Conservation (phyloP, 2,113 vertebrate genomes). For the Ptychochromis oligacanthus region DNA sequence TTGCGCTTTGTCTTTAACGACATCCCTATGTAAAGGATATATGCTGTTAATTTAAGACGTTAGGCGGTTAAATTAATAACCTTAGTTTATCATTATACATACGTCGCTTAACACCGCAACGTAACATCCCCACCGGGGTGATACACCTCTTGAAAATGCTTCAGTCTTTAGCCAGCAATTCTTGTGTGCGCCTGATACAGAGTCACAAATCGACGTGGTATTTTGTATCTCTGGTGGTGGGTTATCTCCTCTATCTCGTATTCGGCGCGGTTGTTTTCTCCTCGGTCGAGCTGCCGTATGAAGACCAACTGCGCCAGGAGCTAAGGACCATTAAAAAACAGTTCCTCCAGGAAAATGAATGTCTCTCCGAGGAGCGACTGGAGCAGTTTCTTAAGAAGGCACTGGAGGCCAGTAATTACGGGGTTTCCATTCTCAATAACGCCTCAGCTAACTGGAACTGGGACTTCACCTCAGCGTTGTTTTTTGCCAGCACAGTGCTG, state of each 20-base stretch:
- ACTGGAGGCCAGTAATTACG: constrained; percentile 93
- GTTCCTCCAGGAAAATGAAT: constrained; percentile 89
- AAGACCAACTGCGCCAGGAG: constrained; percentile 90
- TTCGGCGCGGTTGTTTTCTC: constrained; percentile 97
- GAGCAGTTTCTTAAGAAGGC: constrained; percentile 88
- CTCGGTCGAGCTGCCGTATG: constrained; percentile 94
- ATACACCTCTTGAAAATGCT: constrained; percentile 83
- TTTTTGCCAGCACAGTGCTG: constrained; percentile 95
- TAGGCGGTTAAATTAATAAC: not conserved
- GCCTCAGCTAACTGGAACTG: constrained; percentile 93
- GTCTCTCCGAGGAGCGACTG: constrained; percentile 88
- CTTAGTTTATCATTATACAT: not conserved
- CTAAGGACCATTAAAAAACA: constrained; percentile 86
- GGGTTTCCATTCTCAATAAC: constrained; percentile 94
- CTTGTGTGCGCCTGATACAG: constrained; percentile 90
- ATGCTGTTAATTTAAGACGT: not conserved
- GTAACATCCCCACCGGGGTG: not conserved
- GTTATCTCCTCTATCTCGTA: constrained; percentile 90
- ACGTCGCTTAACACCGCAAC: not conserved
- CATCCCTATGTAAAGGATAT: not conserved
- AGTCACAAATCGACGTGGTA: constrained; percentile 92
- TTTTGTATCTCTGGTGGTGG: constrained; percentile 86
- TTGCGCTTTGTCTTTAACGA: constrained; percentile 40
- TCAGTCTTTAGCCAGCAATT: constrained; percentile 88
- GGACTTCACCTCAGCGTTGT: constrained; percentile 96